A percentile compares a stretch with the other conserved stretches of the same genome.
Evolutionary conservation across 2,797 vertebrate genomes (phyloP).

Genomic region (Lerista edwardsae): DNA sequence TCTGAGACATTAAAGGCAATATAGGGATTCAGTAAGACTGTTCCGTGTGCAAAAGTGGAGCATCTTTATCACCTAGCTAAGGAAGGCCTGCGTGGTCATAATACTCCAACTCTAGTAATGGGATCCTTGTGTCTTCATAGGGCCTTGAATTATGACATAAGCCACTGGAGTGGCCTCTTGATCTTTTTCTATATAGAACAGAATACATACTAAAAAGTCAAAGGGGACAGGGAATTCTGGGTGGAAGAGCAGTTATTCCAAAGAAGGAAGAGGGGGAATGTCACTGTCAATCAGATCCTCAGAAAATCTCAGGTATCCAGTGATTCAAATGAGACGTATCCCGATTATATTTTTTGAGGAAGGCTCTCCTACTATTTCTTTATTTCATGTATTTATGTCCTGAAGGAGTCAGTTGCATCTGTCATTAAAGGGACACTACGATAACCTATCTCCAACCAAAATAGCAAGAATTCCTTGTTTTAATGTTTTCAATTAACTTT

Average conservation of each 20-base stretch:
- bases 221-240: not conserved
- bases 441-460: not conserved
- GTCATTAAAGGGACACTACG: not conserved
- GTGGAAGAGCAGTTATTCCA: not conserved
- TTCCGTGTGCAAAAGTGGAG: not conserved
- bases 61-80: not conserved
- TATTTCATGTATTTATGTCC: not conserved
- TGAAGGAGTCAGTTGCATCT: not conserved
- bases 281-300: not conserved
- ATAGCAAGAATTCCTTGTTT: conserved; percentile 47
- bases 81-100: not conserved
- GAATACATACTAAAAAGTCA: not conserved
- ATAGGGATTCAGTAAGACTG: not conserved
- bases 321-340: not conserved
- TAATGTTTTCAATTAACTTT: conserved; percentile 67
- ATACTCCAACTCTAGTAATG: not conserved
- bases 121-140: not conserved
- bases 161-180: not conserved
- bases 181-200: not conserved
- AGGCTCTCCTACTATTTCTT: not conserved
- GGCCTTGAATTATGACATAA: too few relatives aligned
- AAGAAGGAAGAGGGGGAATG: not conserved
- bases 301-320: not conserved
- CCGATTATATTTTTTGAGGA: not conserved
- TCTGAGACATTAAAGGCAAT: not conserved